phyloP scores from a whole-genome alignment of 1,140 invertebrate genomes.

The Periplaneta americana region DNA sequence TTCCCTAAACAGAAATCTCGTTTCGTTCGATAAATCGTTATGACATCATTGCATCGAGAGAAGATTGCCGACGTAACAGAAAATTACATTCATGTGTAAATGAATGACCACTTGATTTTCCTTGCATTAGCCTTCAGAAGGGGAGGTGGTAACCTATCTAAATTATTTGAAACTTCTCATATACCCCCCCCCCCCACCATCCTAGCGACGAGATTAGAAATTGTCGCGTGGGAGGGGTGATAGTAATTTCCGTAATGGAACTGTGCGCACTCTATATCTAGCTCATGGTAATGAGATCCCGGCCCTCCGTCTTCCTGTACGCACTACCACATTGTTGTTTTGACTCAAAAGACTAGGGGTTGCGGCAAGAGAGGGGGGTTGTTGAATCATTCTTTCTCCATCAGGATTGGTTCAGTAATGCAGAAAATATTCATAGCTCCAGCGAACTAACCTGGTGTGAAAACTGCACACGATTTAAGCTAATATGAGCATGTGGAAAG shows the following conservation, averaged over 20 bases:
- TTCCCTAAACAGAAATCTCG: too few relatives aligned
- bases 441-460: background rate
- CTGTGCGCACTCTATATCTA: background rate
- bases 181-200: background rate
- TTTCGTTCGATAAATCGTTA: background rate
- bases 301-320: background rate
- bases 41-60: background rate
- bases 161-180: background rate
- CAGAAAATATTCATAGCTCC: background rate
- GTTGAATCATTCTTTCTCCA: background rate
- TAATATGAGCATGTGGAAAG: too few relatives aligned
- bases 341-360: background rate
- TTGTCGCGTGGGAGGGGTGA: background rate
- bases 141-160: background rate
- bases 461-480: background rate
- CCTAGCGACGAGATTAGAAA: background rate
- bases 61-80: too few relatives aligned
- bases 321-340: background rate
- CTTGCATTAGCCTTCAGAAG: background rate
- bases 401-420: background rate
- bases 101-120: background rate
- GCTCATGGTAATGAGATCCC: background rate
- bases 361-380: background rate
- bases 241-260: background rate
- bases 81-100: background rate